Conservation (phyloP, 2,113 vertebrate species). For the Nyctereutes procyonoides region DNA sequence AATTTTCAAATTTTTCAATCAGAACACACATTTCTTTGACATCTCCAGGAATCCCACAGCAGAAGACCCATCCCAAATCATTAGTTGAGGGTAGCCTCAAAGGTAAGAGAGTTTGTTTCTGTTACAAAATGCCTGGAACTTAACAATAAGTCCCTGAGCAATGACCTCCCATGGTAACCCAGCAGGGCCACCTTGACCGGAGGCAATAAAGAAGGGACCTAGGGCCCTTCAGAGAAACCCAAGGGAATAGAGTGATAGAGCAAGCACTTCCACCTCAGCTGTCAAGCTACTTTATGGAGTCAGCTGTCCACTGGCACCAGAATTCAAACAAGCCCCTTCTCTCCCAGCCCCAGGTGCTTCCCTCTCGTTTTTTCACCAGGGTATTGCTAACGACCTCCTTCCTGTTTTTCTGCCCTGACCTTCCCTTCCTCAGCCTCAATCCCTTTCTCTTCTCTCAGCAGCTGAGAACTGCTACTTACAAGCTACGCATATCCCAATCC, state of each 20-base stretch:
- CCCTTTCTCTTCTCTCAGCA: conserved; percentile 38
- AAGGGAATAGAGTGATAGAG: not conserved
- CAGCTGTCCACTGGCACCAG: not conserved
- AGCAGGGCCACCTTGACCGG: not conserved
- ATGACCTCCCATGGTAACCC: not conserved
- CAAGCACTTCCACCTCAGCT: not conserved
- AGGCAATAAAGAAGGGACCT: not conserved
- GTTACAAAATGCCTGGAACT: not conserved
- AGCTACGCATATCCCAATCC: not conserved
- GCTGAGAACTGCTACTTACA: conserved; percentile 17
- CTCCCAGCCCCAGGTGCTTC: not conserved
- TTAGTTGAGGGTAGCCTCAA: not conserved
- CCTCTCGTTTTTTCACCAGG: not conserved
- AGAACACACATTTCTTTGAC: not conserved
- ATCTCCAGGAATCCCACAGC: conserved; percentile 17
- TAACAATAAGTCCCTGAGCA: not conserved
- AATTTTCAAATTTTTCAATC: not conserved
- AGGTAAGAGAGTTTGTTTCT: not conserved
- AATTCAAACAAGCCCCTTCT: not conserved
- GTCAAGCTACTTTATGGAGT: not conserved
- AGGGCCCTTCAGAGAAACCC: not conserved
- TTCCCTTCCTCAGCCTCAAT: not conserved
- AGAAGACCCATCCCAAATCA: not conserved
- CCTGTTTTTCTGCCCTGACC: not conserved
- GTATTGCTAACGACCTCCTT: conserved; percentile 3